Evolutionary conservation across 2,113 vertebrate species (phyloP).

Genomic region (Caranx melampygus): DNA sequence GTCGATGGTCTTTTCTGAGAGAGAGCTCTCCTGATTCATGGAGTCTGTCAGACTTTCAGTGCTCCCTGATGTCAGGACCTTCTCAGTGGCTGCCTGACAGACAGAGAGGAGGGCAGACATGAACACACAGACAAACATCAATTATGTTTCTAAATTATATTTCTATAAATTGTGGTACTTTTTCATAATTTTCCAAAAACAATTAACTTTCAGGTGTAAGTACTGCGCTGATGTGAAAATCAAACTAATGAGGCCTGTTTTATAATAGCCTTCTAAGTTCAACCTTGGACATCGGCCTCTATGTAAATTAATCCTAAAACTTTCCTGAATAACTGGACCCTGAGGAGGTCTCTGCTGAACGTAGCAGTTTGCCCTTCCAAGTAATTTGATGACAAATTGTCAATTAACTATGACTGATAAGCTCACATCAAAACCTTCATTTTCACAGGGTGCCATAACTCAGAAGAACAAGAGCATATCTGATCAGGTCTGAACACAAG

Average conservation of each 20-base stretch:
- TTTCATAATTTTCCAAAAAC: conserved; percentile 30
- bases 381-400: conserved; percentile 65
- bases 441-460: conserved; percentile 36
- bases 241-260: conserved; percentile 58
- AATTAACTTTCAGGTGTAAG: conserved; percentile 36
- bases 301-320: conserved; percentile 52
- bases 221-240: conserved; percentile 25
- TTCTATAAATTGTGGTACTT: conserved; percentile 4
- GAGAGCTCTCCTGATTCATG: neutral
- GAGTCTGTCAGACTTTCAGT: neutral
- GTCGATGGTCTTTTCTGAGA: neutral
- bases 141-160: conserved; percentile 10
- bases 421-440: conserved; percentile 53
- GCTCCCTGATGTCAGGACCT: conserved; percentile 35
- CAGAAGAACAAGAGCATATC: neutral
- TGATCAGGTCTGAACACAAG: neutral
- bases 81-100: conserved; percentile 63
- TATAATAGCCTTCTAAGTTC: conserved; percentile 30
- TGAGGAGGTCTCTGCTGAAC: conserved; percentile 38
- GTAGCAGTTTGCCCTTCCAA: conserved; percentile 62
- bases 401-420: conserved; percentile 67
- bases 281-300: conserved; percentile 47
- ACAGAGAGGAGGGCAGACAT: neutral
- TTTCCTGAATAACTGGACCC: conserved; percentile 49
- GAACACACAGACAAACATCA: neutral